Conservation (phyloP, 23 tunicate species). For the Halocynthia roretzi region DNA sequence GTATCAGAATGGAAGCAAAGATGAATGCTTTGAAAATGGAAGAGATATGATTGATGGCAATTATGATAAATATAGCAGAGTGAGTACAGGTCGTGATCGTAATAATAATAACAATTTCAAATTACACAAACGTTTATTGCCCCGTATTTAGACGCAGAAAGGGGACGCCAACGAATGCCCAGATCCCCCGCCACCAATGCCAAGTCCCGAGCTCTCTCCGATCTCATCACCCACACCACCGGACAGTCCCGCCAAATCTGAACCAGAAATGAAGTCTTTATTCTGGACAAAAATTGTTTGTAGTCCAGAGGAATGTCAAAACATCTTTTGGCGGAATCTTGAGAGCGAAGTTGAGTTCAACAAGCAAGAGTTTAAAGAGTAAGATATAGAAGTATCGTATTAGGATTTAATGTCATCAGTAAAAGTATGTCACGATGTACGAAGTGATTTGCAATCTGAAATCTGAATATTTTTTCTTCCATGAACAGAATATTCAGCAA, state of each 20-base stretch:
- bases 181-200: conserved; percentile 40
- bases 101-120: background rate
- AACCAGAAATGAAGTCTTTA: conserved; percentile 52
- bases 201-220: background rate
- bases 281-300: conserved; percentile 70
- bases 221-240: conserved; percentile 19
- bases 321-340: conserved; percentile 54
- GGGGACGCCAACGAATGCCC: too few species aligned
- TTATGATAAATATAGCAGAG: too few species aligned
- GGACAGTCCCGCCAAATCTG: conserved; percentile 5
- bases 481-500: conserved; percentile 57
- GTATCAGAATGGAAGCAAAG: too few species aligned
- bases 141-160: background rate
- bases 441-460: background rate
- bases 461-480: background rate
- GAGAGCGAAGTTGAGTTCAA: conserved; percentile 31
- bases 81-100: too few species aligned
- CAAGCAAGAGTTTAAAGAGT: conserved; percentile 61
- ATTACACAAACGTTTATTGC: background rate
- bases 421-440: background rate
- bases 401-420: background rate
- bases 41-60: too few species aligned
- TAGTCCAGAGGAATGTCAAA: background rate
- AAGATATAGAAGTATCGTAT: background rate
- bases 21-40: too few species aligned